Conservation (phyloP, 2,888 invertebrate species). For the Melieria picta region DNA sequence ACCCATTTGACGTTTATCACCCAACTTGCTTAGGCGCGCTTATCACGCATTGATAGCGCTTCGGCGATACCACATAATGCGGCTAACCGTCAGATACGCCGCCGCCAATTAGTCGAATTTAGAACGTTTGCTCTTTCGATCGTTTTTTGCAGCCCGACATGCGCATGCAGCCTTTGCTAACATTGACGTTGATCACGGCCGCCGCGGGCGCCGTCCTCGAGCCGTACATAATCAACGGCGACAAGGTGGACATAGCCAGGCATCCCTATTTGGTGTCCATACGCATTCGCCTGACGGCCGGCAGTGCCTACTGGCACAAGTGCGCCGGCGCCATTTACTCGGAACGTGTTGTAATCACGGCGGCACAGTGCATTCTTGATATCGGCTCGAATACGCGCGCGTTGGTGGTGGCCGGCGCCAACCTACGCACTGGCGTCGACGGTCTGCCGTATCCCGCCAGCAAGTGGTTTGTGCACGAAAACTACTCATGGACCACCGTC, state of each 20-base stretch:
- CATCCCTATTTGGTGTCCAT: slow-evolving; percentile 57
- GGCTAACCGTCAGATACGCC: no score
- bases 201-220: slow-evolving; percentile 32
- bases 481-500: slow-evolving; percentile 56
- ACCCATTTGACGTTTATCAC: no score
- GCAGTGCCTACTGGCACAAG: slow-evolving; percentile 51
- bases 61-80: no score
- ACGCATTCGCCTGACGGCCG: slow-evolving; percentile 48
- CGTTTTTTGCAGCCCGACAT: no score
- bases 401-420: slow-evolving; percentile 53
- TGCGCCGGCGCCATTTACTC: slow-evolving; percentile 59
- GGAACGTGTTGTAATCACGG: slow-evolving; percentile 53
- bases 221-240: slow-evolving; percentile 53
- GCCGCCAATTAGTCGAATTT: not conserved
- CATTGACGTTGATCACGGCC: not conserved
- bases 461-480: slow-evolving; percentile 52
- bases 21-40: no score
- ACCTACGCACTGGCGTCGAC: slow-evolving; percentile 53
- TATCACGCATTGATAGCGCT: no score
- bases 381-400: slow-evolving; percentile 45
- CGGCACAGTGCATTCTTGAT: slow-evolving; percentile 56
- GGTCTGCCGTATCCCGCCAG: slow-evolving; percentile 51
- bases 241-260: slow-evolving; percentile 47
- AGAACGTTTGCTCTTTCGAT: not conserved
- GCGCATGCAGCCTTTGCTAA: no score